Percentiles rank a stretch among this genome's conserved stretches.
These are phyloP conservation scores for Hemitrygon akajei DNA, from an alignment of 2,797 vertebrate species.

Conservation along the genomic window DNA sequence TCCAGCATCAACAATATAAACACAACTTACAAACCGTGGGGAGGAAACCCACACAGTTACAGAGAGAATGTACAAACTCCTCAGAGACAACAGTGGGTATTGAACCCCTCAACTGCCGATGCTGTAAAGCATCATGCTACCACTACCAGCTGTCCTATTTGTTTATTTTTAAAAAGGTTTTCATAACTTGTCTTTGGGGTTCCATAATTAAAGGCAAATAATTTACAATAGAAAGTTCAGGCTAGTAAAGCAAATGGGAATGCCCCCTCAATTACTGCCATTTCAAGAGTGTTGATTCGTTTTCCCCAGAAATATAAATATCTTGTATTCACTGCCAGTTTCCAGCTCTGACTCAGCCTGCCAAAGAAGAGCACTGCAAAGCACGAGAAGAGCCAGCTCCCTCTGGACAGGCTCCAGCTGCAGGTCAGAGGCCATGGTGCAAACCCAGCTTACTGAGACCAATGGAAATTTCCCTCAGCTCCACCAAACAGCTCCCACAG, in stretches of 20 bases:
- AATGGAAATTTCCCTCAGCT: neutral
- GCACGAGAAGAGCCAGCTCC: neutral
- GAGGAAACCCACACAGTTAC: no score
- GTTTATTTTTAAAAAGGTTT: neutral
- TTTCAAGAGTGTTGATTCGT: neutral
- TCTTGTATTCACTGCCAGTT: neutral
- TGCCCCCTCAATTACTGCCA: no score
- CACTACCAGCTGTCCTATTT: no score
- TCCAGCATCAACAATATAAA: no score
- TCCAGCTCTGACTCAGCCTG: neutral
- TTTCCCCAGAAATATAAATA: conserved; percentile 3
- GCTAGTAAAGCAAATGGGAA: neutral
- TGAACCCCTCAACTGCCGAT: no score
- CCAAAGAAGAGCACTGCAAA: neutral
- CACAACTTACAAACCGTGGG: no score
- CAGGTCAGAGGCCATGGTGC: neutral
- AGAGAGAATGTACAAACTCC: no score
- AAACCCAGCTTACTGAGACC: no score
- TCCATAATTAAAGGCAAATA: neutral
- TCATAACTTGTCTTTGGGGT: neutral
- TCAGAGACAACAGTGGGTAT: no score
- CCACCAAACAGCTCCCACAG: no score
- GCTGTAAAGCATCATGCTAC: no score
- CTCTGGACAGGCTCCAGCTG: neutral
- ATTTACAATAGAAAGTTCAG: neutral